These are phyloP conservation scores for Drosophila parabipectinata DNA, from an alignment of 1,140 invertebrate genomes.

Conservation along the genomic window DNA sequence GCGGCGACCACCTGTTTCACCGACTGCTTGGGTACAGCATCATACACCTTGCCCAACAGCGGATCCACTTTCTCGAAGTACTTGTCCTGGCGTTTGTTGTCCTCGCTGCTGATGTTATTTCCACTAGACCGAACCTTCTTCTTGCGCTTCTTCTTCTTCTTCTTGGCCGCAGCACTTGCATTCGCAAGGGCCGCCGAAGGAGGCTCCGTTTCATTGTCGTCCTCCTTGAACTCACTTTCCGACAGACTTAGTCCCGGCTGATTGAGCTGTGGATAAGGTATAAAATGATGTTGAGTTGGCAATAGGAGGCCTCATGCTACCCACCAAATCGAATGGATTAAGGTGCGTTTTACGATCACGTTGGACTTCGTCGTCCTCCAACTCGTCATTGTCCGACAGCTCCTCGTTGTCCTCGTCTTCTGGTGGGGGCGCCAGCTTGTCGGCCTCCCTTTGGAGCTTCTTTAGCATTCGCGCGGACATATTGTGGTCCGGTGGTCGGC, in stretches of 20 bases:
- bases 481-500: slow-evolving; percentile 3
- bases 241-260: slow-evolving; percentile 86
- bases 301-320: slow-evolving; percentile 9
- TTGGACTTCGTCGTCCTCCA: slow-evolving; percentile 84
- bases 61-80: slow-evolving; percentile 74
- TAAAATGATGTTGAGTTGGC: slow-evolving; percentile 25
- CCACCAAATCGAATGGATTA: slow-evolving; percentile 69
- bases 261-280: slow-evolving; percentile 84
- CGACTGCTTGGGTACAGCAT: slow-evolving; percentile 60
- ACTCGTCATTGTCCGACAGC: slow-evolving; percentile 68
- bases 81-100: slow-evolving; percentile 85
- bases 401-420: slow-evolving; percentile 67
- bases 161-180: slow-evolving; percentile 82
- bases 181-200: slow-evolving; percentile 85
- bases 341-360: slow-evolving; percentile 58
- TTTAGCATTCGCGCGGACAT: slow-evolving; percentile 88
- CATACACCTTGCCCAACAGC: slow-evolving; percentile 64
- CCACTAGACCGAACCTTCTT: slow-evolving; percentile 85
- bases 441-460: slow-evolving; percentile 86
- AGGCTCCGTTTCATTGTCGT: slow-evolving; percentile 88
- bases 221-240: slow-evolving; percentile 89
- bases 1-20: slow-evolving; percentile 35
- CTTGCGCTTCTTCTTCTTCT: slow-evolving; percentile 89
- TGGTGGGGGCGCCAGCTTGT: slow-evolving; percentile 80
- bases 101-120: slow-evolving; percentile 86